Conservation (phyloP, 2,888 invertebrate species). For the Autographa pulchrina region DNA sequence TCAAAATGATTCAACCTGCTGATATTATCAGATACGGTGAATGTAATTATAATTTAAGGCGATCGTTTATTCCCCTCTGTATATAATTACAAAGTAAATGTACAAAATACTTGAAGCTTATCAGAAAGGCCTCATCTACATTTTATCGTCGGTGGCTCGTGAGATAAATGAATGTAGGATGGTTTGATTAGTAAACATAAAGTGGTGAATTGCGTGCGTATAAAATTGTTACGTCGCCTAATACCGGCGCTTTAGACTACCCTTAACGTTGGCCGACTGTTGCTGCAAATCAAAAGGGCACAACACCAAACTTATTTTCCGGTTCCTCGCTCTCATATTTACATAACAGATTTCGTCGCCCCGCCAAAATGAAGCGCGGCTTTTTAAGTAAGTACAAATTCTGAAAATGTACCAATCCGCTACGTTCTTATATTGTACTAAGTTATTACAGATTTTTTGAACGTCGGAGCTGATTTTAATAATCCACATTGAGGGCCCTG, state of each 20-base stretch:
- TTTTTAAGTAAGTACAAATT: conserved; percentile 61
- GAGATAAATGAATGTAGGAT: conserved; percentile 77
- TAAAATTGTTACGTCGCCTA: conserved; percentile 71
- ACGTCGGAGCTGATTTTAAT: conserved; percentile 35
- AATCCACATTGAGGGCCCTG: conserved; percentile 24
- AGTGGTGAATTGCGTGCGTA: conserved; percentile 73
- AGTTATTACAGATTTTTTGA: conserved; percentile 41
- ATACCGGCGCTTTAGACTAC: conserved; percentile 42
- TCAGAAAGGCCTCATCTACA: conserved; percentile 81
- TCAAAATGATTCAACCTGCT: conserved; percentile 37
- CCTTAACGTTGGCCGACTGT: conserved; percentile 57
- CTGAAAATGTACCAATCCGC: conserved; percentile 46
- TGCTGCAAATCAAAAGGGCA: conserved; percentile 69
- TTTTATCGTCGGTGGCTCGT: conserved; percentile 77
- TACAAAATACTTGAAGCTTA: conserved; percentile 76
- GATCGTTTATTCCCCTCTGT: conserved; percentile 67
- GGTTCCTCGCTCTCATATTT: conserved; percentile 74
- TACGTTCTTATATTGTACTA: conserved; percentile 21
- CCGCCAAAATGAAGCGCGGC: conserved; percentile 61
- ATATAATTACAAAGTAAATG: conserved; percentile 74
- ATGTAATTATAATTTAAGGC: conserved; percentile 61
- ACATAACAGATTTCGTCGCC: conserved; percentile 71
- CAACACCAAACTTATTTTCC: conserved; percentile 78
- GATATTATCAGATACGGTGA: conserved; percentile 46
- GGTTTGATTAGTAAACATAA: conserved; percentile 84